These are phyloP conservation scores for Diaperis boleti DNA, from an alignment of 2,888 invertebrate genomes.

Conservation along the genomic window DNA sequence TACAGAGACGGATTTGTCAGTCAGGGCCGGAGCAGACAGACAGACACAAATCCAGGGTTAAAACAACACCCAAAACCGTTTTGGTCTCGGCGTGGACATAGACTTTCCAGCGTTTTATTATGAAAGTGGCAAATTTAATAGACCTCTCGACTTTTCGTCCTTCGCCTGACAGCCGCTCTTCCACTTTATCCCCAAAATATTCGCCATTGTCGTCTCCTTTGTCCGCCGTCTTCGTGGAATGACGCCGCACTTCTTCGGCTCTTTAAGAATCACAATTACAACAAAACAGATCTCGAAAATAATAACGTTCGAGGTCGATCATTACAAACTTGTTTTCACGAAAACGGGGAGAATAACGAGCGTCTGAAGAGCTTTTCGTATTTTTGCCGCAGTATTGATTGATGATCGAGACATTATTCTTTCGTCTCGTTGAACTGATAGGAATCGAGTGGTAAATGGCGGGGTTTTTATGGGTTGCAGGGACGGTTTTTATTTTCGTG, in stretches of 20 bases:
- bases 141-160: not conserved
- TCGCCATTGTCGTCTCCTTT: not conserved
- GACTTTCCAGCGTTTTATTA: not conserved
- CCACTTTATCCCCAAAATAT: not conserved
- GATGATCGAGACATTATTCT: constrained; percentile 30
- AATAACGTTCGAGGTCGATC: constrained; percentile 9
- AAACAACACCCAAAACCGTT: constrained; percentile 16
- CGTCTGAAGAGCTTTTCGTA: not conserved
- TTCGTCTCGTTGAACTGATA: constrained; percentile 21
- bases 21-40: constrained; percentile 20
- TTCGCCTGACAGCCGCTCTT: not conserved
- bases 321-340: constrained; percentile 22
- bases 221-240: not conserved
- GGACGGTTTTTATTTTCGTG: not conserved
- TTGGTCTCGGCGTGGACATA: not conserved
- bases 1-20: constrained; percentile 29
- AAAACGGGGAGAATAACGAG: constrained; percentile 19
- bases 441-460: constrained; percentile 4
- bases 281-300: constrained; percentile 13
- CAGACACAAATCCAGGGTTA: constrained; percentile 15
- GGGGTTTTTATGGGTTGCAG: constrained; percentile 7
- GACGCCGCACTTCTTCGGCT: not conserved
- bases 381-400: constrained; percentile 18
- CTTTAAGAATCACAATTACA: constrained; percentile 4
- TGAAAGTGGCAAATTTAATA: not conserved